A percentile compares a stretch with the other conserved stretches of the same genome.
Evolutionary conservation across 1,140 invertebrate species (phyloP).

Genomic region (Lethrus apterus): DNA sequence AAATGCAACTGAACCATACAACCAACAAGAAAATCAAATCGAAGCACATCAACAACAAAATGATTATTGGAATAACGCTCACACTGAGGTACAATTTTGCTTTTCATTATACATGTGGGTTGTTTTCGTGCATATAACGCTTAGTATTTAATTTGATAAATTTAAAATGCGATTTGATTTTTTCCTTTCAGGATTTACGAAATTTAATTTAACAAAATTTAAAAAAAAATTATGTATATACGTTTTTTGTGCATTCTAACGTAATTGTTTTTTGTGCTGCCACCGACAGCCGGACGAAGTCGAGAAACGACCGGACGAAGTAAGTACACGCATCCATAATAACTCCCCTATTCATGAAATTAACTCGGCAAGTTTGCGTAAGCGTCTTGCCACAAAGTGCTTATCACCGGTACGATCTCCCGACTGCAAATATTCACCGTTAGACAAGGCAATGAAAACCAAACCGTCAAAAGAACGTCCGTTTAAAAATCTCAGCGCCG

Average conservation of each 20-base stretch:
- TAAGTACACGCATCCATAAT: conserved; percentile 42
- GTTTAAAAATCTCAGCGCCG: conserved; percentile 24
- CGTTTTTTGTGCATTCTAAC: too few relatives aligned
- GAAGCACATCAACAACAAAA: conserved; percentile 24
- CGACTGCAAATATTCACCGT: too few relatives aligned
- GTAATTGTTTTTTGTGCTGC: conserved; percentile 25
- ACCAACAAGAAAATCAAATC: conserved; percentile 18
- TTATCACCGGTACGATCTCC: too few relatives aligned
- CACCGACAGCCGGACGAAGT: conserved; percentile 43
- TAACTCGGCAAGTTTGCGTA: too few relatives aligned
- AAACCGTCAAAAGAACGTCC: conserved; percentile 25
- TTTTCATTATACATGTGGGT: too few relatives aligned
- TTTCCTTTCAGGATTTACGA: conserved; percentile 18
- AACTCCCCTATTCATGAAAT: too few relatives aligned
- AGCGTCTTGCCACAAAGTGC: too few relatives aligned
- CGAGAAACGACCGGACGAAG: conserved; percentile 44
- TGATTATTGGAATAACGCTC: conserved; percentile 32
- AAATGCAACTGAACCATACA: conserved; percentile 15
- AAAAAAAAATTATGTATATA: conserved; percentile 3
- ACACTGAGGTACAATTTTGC: conserved; percentile 28
- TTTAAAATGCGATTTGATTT: conserved; percentile 7
- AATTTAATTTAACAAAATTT: conserved; percentile 6
- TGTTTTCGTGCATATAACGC: too few relatives aligned
- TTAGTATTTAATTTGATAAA: too few relatives aligned
- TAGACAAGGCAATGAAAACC: too few relatives aligned